A percentile compares a stretch with the other conserved stretches of the same genome.
Evolutionary conservation across 1,140 invertebrate genomes (phyloP).

Genomic region (Drosophila ambigua): DNA sequence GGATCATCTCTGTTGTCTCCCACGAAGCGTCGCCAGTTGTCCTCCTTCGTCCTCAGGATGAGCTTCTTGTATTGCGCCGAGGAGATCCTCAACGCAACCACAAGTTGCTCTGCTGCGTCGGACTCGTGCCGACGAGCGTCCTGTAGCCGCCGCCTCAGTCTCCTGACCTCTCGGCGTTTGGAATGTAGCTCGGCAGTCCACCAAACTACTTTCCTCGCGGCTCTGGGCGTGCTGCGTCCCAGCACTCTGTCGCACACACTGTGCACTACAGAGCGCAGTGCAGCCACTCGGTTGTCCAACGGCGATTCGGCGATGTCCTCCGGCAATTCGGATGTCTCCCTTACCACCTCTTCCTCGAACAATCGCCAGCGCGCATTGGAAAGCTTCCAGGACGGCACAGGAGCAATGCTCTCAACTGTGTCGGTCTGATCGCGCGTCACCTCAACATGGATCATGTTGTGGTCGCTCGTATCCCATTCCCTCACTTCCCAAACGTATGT

Average conservation of each 20-base stretch:
- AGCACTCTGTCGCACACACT: not conserved
- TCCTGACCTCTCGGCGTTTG: constrained; percentile 8
- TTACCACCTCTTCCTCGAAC: no score
- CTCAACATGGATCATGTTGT: not conserved
- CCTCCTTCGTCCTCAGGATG: constrained; percentile 22
- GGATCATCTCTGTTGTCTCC: constrained; percentile 24
- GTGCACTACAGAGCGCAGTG: not conserved
- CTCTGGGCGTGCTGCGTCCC: not conserved
- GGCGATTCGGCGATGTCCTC: constrained; percentile 1
- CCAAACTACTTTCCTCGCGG: no score
- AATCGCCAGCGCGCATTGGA: no score
- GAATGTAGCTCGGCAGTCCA: no score
- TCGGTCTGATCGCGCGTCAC: not conserved
- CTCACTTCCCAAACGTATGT: constrained; percentile 38
- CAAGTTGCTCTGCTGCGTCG: constrained; percentile 1
- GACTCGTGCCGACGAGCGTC: not conserved
- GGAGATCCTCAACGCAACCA: constrained; percentile 3
- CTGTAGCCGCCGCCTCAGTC: constrained; percentile 19
- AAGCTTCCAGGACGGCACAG: no score
- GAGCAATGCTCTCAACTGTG: no score
- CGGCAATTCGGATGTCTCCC: not conserved
- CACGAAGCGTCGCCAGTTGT: constrained; percentile 34
- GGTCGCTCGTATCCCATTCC: not conserved
- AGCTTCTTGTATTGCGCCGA: constrained; percentile 27
- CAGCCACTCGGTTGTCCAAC: constrained; percentile 12